Conservation (phyloP, 2,797 vertebrate genomes). For the Mus minutoides region DNA sequence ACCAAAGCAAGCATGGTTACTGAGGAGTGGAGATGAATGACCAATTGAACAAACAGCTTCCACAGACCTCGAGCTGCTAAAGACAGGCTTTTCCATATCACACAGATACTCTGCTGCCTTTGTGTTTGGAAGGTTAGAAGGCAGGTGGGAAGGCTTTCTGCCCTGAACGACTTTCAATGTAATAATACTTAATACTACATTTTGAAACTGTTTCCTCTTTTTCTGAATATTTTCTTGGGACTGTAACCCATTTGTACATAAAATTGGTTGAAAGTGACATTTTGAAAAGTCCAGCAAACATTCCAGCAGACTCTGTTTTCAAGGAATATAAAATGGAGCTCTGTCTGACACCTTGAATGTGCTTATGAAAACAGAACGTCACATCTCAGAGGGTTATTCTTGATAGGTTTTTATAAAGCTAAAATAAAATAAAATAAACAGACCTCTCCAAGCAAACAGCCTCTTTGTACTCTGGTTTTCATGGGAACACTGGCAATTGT, state of each 20-base stretch:
- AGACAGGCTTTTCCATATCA: constrained; percentile 24
- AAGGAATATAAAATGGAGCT: constrained; percentile 83
- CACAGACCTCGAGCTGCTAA: background rate
- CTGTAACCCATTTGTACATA: constrained; percentile 82
- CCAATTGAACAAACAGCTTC: background rate
- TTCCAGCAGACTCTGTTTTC: constrained; percentile 76
- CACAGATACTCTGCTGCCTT: background rate
- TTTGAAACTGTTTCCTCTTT: constrained; percentile 78
- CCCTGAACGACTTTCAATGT: constrained; percentile 68
- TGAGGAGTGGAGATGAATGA: background rate
- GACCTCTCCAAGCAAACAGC: constrained; percentile 78
- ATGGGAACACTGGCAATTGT: constrained; percentile 81
- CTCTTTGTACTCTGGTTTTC: constrained; percentile 76
- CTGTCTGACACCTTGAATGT: constrained; percentile 82
- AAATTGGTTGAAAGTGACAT: constrained; percentile 84
- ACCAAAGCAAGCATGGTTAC: background rate
- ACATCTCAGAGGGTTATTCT: constrained; percentile 81
- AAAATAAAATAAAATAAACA: constrained; percentile 82
- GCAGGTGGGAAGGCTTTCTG: constrained; percentile 51
- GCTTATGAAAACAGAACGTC: constrained; percentile 84
- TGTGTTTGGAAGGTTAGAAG: constrained; percentile 3
- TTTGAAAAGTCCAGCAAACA: constrained; percentile 82
- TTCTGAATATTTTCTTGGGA: constrained; percentile 80
- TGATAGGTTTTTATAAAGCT: constrained; percentile 77
- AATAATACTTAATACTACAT: constrained; percentile 79